Conservation (phyloP, 2,113 vertebrate genomes). For the Apistogramma diplotaenia region DNA sequence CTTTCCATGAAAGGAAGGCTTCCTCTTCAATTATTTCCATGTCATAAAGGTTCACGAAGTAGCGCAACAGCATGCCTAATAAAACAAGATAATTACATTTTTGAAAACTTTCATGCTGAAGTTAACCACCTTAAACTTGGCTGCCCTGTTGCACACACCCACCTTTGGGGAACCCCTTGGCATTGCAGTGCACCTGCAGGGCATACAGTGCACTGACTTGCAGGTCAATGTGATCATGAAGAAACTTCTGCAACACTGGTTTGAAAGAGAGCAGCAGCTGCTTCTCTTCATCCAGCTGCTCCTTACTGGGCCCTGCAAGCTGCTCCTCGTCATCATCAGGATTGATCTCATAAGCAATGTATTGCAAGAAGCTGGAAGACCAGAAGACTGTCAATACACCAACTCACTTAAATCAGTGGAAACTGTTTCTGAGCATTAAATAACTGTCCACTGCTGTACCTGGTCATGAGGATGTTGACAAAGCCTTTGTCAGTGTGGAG, state of each 20-base stretch:
- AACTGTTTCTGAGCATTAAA: no score
- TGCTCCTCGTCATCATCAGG: constrained; percentile 88
- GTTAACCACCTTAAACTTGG: no score
- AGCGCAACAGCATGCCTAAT: constrained; percentile 96
- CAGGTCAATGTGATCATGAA: constrained; percentile 93
- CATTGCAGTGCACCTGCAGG: constrained; percentile 96
- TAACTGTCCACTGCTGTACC: constrained; percentile 68
- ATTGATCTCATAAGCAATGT: constrained; percentile 92
- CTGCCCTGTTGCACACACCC: not conserved
- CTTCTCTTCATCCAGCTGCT: constrained; percentile 94
- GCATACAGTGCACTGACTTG: constrained; percentile 96
- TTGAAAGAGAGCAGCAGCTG: constrained; percentile 93
- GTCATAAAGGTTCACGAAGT: constrained; percentile 97
- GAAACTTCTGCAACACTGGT: constrained; percentile 98
- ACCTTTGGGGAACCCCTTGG: constrained; percentile 96
- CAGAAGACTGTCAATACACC: not conserved
- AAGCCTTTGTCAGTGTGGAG: constrained; percentile 99
- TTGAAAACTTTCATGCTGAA: not conserved
- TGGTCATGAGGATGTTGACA: constrained; percentile 99
- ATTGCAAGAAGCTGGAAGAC: constrained; percentile 90
- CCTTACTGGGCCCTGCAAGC: constrained; percentile 88
- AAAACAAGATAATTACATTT: not conserved
- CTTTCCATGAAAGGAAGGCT: constrained; percentile 98
- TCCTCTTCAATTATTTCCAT: constrained; percentile 99
- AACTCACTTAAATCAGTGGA: not conserved